Evolutionary conservation across 2,113 vertebrate genomes (phyloP), one percentile per base, ranked within the genome.

Genomic region (Pterophyllum scalare): DNA sequence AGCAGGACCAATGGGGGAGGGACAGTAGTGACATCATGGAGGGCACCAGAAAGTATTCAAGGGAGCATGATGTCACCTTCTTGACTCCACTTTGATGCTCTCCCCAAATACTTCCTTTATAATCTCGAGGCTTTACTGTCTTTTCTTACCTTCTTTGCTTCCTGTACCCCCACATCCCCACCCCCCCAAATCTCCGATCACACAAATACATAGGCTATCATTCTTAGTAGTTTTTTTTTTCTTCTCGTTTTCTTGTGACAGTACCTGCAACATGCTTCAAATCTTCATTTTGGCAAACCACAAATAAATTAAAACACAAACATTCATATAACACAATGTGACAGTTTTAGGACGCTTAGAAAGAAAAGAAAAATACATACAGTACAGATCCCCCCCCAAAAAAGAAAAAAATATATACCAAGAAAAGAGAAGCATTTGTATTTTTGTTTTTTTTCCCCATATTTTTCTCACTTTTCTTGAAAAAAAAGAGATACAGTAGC

Each of bases 211-310:
- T 92, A 91, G 79, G 90, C 92, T 91, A 92, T 86, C 92, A 61
- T 87, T 90, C 87, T 62, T 87, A 58, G 87, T 92, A 54, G 54
- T 86, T 75, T 72, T 85, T 77, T 72, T 82, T 72, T 87, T 89
- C 80, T 88, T 90, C 80, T 87, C 76, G 11, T 92, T 91, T 93
- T 93, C 94, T 93, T 92, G 92, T 93, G 90, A 94, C 93, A 95
- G 94, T 91, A 92, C 93, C 93, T 85, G 81, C 89, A 93, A 95
- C 95, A 94, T 94, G 91, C 94, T 95, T 95, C 91, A 93, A 92
- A 94, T 95, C 93, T 91, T 96, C 94, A 94, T 94, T 95, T 95
- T 95, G 95, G 95, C 93, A 96, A 97, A 96, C 88, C 94, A 95
- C 91, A 94, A 95, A 93, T 94, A 95, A 95, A 93, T 96, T 94